Base-by-base conservation (phyloP, 2,888 invertebrate genomes). In the Mellilla xanthometata region DNA sequence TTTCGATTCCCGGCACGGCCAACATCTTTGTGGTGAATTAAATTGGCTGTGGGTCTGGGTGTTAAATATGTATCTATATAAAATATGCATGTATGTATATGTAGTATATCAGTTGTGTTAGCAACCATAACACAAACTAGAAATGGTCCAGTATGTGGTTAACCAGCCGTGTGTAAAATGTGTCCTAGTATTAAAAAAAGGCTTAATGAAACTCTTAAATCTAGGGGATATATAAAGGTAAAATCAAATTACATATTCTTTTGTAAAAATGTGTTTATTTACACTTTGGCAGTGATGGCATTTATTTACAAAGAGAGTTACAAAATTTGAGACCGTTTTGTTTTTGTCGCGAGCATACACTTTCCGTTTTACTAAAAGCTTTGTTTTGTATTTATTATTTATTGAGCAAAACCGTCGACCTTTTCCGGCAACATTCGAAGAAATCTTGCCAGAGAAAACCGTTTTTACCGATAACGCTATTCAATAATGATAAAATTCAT, bases 241-340 rank as follows among this genome's bases (percentile, higher is more conserved):
- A 19, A 19, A 19, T 3, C 2, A 19, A 19, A 19, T 19, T 6
- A 19, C 15, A 19, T 19, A 19, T 19, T 19, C 15, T 65, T 69
- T 66, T 76, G 38, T 42, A 48, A 69, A 73, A 76, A 69, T 64
- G 78, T 84, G 74, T 88, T 88, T 87, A 86, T 87, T 88, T 84
- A 88, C 88, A 88, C 88, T 89, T 88, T 89, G 88, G 88, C 87
- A 87, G 87, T 89, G 87, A 84, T 85, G 84, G 82, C 81, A 78
- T 84, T 72, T 76, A 67, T 81, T 76, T 83, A 86, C 82, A 89
- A 85, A 87, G 88, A 89, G 88, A 89, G 87, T 89, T 88, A 87
- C 86, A 71, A 72, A n/a, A 58, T 68, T 63, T 83, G 84, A 87
- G 83, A 86, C 84, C 85, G 15, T 75, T 81, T 72, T 62, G 60